Evolutionary conservation across 1,140 invertebrate genomes (phyloP), one percentile per base, ranked within the genome.

Genomic region (Lordiphosa mommai): DNA sequence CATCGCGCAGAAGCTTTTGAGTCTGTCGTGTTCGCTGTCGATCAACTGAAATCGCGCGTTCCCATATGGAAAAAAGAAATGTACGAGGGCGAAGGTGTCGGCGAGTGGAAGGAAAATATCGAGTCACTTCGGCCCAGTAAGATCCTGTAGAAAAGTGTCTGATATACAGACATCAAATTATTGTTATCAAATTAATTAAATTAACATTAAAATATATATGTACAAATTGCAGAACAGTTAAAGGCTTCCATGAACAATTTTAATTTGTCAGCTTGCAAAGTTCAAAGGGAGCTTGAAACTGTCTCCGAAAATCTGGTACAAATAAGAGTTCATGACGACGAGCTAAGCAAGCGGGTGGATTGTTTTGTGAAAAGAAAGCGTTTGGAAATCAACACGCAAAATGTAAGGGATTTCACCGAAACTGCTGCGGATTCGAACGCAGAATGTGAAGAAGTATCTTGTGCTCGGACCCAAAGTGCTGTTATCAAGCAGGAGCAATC

Each of bases 51-150:
- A 90, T 91, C 93, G 33, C 91, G 90, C 9, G 96, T 98, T 41
- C 97, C 97, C 2, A 97, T 99, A 53, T 99, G 97, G 97, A 99
- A 99, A 89, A 98, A 98, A 89, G 97, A 98, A 91, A 90, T 96
- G 10, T 98, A 98, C 90, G 91, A 91, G 29, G 91, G 92, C 50
- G 87, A 90, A 6, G 86, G 90, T 8, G 71, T 89, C 4, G 51
- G 61, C 20, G 76, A 70, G 17, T 96, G 94, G 95, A 95, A 95
- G 86, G 93, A 94, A 89, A 96, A 95, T 86, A 90, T 91, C 49
- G 94, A 96, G 91, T 95, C 94, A 91, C 88, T 90, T 76, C 95
- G 95, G 94, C 89, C 89, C 40, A 82, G 68, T 77, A 87, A 88
- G 76, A 49, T 52, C 8, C 9, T 41, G 40, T 61, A 50, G 46